Evolutionary conservation across 1,140 invertebrate genomes (phyloP), one percentile per base, ranked within the genome.

Genomic region (Acromyrmex heyeri): DNA sequence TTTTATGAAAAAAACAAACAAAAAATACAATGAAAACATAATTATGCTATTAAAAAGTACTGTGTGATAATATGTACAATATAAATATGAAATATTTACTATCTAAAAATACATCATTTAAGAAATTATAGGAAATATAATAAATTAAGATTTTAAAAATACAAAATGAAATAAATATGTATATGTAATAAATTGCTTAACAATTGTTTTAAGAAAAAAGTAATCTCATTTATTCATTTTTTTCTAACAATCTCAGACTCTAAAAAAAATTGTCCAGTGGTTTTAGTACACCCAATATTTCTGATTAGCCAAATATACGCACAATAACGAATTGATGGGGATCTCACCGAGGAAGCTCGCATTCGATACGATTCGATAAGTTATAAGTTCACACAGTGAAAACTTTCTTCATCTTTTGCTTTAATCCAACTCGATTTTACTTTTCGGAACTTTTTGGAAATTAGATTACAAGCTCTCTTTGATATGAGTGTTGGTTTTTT

Each of bases 401-500:
- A 81, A 50, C 65, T 81, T 70, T 38, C 50, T 81, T 57, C 44
- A 73, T 59, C 3, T 16, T 30, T 48, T 62, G 27, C 77, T 81
- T 57, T 81, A 64, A 70, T 48, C 53, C 6, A n/a, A 50, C 30
- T 44, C 50, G 50, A 70, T 30, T 14, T 81, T 34, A 27, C 65
- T 81, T 69, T 65, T 16, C 34, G 64, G 44, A 81, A 81, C 34
- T 81, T 81, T 81, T 81, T 67, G 38, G 16, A 57, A 64, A 81
- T 70, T 70, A 57, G 65, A 70, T 81, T 81, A 81, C 67, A 65
- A 81, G 30, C 48, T 70, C 14, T 59, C 64, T 81, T 81, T 81
- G 78, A 59, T 38, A 21, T 1, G 7, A 44, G 7, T 64, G n/a
- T 69, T 8, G 38, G 6, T 38, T 55, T 55, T 62, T 50, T 70